A percentile compares a stretch with the other conserved stretches of the same genome.
These are phyloP conservation scores for Aspidoscelis tigris DNA, from an alignment of 2,113 vertebrate genomes.

Conservation along the genomic window DNA sequence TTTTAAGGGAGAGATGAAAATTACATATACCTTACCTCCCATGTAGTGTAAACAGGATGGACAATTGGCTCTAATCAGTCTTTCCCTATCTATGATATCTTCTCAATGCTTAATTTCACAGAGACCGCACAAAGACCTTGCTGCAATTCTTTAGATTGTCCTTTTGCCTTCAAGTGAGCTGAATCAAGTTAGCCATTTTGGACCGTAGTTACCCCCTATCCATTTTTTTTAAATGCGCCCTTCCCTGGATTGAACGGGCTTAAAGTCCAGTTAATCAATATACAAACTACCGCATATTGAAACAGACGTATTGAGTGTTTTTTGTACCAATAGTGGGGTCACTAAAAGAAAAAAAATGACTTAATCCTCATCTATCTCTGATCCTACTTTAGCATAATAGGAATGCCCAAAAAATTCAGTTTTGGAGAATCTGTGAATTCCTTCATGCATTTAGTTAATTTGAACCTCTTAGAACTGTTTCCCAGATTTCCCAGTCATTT, in stretches of 20 bases:
- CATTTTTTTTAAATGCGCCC: not conserved
- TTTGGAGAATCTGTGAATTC: not conserved
- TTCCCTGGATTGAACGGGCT: not conserved
- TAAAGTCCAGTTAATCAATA: not conserved
- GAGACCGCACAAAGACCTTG: not conserved
- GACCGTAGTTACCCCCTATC: no score
- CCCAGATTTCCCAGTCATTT: not conserved
- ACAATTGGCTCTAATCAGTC: slow-evolving; percentile 52
- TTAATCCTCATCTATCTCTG: not conserved
- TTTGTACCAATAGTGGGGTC: not conserved
- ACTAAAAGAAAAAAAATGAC: not conserved
- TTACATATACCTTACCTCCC: slow-evolving; percentile 60
- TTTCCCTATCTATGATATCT: not conserved
- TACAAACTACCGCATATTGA: not conserved
- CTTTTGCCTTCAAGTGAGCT: not conserved
- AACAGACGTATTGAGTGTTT: not conserved
- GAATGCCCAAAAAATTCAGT: not conserved
- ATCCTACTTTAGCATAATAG: not conserved
- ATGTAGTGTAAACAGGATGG: slow-evolving; percentile 47
- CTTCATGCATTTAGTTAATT: not conserved
- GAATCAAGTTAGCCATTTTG: not conserved
- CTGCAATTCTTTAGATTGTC: not conserved
- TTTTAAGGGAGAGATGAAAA: slow-evolving; percentile 67
- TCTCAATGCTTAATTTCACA: slow-evolving; percentile 31
- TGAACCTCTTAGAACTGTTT: not conserved